phyloP scores from a whole-genome alignment of 1,140 invertebrate genomes.

The Eupristina koningsbergeri region DNA sequence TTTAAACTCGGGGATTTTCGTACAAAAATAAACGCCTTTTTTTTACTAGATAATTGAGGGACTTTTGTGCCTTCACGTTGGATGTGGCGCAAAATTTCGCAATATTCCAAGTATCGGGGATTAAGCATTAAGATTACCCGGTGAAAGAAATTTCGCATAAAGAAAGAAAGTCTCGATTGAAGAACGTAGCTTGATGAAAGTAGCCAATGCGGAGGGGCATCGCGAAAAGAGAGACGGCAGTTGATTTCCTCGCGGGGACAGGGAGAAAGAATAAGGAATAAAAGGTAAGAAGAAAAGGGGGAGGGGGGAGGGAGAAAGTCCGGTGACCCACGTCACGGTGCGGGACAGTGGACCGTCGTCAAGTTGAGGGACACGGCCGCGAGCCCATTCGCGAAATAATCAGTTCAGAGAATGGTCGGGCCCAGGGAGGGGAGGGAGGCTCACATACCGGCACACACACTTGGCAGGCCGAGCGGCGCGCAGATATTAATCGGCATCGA shows the following conservation, averaged over 20 bases:
- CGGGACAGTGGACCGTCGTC: constrained; percentile 42
- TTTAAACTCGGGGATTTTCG: too few species aligned
- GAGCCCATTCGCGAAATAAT: constrained; percentile 41
- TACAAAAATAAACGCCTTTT: too few species aligned
- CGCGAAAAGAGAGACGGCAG: neutral
- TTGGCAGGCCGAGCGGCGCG: neutral
- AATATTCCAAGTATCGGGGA: too few species aligned
- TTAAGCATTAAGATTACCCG: too few species aligned
- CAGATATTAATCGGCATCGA: constrained; percentile 51
- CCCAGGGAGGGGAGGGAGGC: neutral
- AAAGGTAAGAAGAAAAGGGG: neutral
- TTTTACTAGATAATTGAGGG: too few species aligned
- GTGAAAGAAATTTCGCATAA: too few species aligned
- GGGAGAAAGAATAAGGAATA: neutral
- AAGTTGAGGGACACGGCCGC: constrained; percentile 33
- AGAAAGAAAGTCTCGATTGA: too few species aligned
- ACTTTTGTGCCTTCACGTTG: neutral
- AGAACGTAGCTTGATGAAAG: too few species aligned
- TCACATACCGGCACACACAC: too few species aligned
- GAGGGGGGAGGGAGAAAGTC: neutral
- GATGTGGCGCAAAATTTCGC: too few species aligned
- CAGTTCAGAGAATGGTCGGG: constrained; percentile 45
- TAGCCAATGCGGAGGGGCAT: constrained; percentile 19
- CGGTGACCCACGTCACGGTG: constrained; percentile 38
- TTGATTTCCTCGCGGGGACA: neutral